Conservation (phyloP, 2,888 invertebrate species). For the Diplazon laetatorius region DNA sequence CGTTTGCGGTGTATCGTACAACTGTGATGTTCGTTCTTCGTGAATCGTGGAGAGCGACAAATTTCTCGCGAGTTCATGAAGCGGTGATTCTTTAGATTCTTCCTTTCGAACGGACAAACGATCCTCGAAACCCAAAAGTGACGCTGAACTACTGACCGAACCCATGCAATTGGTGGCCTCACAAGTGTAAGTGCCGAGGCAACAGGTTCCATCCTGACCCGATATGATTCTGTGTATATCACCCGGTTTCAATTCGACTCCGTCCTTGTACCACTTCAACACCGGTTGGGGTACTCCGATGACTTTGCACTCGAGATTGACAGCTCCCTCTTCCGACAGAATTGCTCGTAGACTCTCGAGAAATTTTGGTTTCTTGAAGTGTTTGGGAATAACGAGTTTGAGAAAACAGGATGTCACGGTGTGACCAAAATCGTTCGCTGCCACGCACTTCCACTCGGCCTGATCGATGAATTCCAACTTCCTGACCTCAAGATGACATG, state of each 20-base stretch:
- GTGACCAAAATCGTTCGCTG: slow-evolving; percentile 94
- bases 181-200: slow-evolving; percentile 94
- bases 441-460: slow-evolving; percentile 96
- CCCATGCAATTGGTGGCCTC: slow-evolving; percentile 97
- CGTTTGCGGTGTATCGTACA: slow-evolving; percentile 92
- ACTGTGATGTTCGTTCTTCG: slow-evolving; percentile 94
- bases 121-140: slow-evolving; percentile 94
- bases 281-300: slow-evolving; percentile 95
- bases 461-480: slow-evolving; percentile 90
- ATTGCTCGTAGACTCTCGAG: slow-evolving; percentile 93
- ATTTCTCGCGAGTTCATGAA: slow-evolving; percentile 87
- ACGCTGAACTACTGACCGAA: slow-evolving; percentile 93
- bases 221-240: slow-evolving; percentile 96
- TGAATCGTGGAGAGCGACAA: slow-evolving; percentile 95
- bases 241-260: slow-evolving; percentile 93
- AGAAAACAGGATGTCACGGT: slow-evolving; percentile 94
- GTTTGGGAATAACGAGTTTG: slow-evolving; percentile 92
- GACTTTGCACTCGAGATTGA: slow-evolving; percentile 96
- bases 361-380: slow-evolving; percentile 94
- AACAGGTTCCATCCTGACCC: slow-evolving; percentile 95
- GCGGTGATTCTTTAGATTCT: slow-evolving; percentile 81
- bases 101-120: slow-evolving; percentile 73
- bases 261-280: slow-evolving; percentile 97
- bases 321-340: slow-evolving; percentile 93
- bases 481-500: slow-evolving; percentile 89